These are phyloP conservation scores for Dicyrtoma fusca DNA, from an alignment of 2,888 invertebrate genomes.

Conservation along the genomic window DNA sequence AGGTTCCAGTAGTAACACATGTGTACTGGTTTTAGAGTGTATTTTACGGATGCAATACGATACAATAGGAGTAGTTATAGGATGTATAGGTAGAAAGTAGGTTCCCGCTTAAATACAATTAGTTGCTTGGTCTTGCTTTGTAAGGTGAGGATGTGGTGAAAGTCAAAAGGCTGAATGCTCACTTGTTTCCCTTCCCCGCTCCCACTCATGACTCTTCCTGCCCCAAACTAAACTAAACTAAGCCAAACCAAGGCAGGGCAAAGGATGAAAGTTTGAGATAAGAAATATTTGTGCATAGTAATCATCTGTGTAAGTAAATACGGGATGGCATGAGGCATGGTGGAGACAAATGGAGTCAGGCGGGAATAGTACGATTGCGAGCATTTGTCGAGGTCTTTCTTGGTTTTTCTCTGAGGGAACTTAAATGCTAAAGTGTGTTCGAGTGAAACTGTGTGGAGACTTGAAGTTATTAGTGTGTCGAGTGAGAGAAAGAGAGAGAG, in stretches of 20 bases:
- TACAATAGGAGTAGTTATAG: no score
- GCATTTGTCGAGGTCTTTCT: constrained; percentile 24
- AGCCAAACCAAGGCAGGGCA: no score
- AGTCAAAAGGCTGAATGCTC: no score
- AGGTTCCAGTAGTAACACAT: no score
- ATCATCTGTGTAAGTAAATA: no score
- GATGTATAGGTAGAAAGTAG: no score
- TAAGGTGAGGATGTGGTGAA: neutral
- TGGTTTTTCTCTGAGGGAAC: neutral
- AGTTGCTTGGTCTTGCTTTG: no score
- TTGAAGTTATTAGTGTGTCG: constrained; percentile 13
- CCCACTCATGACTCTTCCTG: no score
- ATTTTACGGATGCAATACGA: no score
- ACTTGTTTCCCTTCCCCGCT: no score
- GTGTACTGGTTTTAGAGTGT: constrained; percentile 30
- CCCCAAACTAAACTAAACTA: no score
- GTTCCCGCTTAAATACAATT: no score
- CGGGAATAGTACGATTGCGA: neutral
- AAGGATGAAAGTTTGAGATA: neutral
- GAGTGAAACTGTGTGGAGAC: neutral
- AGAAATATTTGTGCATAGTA: neutral
- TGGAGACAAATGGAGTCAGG: constrained; percentile 25
- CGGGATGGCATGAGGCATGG: constrained; percentile 5
- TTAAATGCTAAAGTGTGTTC: neutral
- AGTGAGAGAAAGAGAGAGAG: constrained; percentile 1